Base-by-base conservation (phyloP, 2,888 invertebrate species). In the Drosophila robusta region DNA sequence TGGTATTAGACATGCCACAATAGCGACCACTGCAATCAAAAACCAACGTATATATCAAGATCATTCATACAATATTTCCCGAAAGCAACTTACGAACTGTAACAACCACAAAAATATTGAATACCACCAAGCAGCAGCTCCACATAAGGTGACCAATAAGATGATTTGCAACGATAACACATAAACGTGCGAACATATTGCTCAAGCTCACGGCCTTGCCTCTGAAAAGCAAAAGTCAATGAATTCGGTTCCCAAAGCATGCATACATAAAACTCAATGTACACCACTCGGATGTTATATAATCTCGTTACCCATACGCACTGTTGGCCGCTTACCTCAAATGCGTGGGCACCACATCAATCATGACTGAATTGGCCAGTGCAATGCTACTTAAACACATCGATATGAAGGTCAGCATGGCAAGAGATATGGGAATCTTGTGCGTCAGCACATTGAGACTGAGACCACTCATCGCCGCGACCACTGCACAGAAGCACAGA, bases 321-420 rank as follows among this genome's bases (percentile, higher is more conserved):
- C 9, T 38, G 2, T 47, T 36, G 2, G 6, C 9, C 3, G 16
- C 52, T 68, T 9, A 84, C 82, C 84, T 79, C 5, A 81, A 6
- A 14, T 66, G 29, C 2, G 82, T 84, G 11, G 84, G 82, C 24
- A 83, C 38, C 18, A 65, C 3, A 18, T 83, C 80, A 11, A 65
- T 49, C 0, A 75, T 8, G 4, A 62, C 18, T 1, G 71, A 58
- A 0, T 32, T 0, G 0, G 22, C 2, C 32, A 82, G 4, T 1
- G 66, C 4, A 4, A 71, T n/a, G 18, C 42, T n/a, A 36, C 39
- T 38, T 6, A 16, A 11, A 8, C 55, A 26, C 12, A 54, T 14
- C 39, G 64, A 38, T 9, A 73, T 47, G 0, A 76, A 26, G 0
- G 18, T 8, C 18, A 64, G 26, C 22, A 78, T 41, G 2, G 32